These are phyloP conservation scores for Tauraco erythrolophus DNA, from an alignment of 2,113 vertebrate genomes.

Conservation along the genomic window DNA sequence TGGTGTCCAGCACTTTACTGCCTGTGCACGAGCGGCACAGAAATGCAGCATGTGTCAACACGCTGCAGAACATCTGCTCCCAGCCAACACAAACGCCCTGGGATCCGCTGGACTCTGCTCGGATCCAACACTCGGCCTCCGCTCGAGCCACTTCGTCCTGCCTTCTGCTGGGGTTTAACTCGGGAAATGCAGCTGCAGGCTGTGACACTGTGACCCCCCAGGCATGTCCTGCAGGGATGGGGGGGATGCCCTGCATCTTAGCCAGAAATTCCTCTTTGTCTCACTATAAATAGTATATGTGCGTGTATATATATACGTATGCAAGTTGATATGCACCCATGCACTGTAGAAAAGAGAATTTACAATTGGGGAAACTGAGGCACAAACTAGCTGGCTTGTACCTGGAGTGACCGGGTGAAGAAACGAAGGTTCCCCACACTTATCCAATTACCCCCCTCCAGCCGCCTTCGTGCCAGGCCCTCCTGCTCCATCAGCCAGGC, in stretches of 20 bases:
- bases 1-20: not conserved
- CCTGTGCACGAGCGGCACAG: not conserved
- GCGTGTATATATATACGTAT: not conserved
- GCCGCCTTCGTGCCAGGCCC: not conserved
- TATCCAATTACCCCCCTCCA: not conserved
- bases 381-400: not conserved
- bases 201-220: not conserved
- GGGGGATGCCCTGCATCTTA: not conserved
- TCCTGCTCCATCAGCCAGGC: rapidly evolving
- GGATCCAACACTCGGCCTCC: too few species aligned
- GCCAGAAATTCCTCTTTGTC: not conserved
- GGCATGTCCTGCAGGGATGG: too few species aligned
- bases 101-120: rapidly evolving
- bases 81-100: not conserved
- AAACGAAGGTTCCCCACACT: too few species aligned
- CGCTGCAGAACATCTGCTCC: not conserved
- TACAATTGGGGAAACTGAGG: not conserved
- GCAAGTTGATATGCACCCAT: not conserved
- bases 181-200: not conserved
- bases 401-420: not conserved
- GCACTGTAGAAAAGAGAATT: not conserved
- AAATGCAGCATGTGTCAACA: not conserved
- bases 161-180: not conserved
- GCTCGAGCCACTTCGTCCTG: too few species aligned
- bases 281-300: not conserved